These are phyloP conservation scores for Sebastes vulpes DNA, from an alignment of 2,797 vertebrate genomes.

Conservation along the genomic window DNA sequence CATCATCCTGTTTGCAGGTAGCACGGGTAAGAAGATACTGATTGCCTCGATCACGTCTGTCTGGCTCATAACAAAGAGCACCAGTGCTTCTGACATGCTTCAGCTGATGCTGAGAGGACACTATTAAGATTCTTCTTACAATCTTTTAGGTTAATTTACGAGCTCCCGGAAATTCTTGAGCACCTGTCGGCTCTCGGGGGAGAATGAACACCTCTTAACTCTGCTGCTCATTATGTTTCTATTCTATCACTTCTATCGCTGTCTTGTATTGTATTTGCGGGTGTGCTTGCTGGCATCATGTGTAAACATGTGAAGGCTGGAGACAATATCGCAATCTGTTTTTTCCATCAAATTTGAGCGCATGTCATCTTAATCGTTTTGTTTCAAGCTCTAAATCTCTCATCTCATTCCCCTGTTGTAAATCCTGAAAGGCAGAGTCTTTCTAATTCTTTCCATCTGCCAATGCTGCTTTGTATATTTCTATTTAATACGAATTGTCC, in stretches of 20 bases:
- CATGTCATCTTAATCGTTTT: constrained; percentile 2
- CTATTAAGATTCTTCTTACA: not conserved
- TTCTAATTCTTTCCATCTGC: constrained; percentile 45
- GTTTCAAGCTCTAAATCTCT: constrained; percentile 15
- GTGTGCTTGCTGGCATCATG: not conserved
- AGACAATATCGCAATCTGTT: constrained; percentile 7
- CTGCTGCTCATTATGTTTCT: not conserved
- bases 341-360: not conserved
- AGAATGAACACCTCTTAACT: not conserved
- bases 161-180: not conserved
- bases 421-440: constrained; percentile 40
- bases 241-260: not conserved
- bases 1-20: constrained; percentile 16
- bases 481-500: constrained; percentile 19
- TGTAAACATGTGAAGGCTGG: not conserved
- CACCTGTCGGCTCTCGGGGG: constrained; percentile 1
- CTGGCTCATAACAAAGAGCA: constrained; percentile 2
- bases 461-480: constrained; percentile 26
- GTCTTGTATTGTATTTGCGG: not conserved
- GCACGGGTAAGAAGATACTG: not conserved
- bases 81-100: constrained; percentile 1
- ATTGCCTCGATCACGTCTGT: constrained; percentile 1
- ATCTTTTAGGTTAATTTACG: constrained; percentile 8
- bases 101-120: not conserved
- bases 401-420: constrained; percentile 2